Percentiles rank a stretch among this genome's conserved stretches.
Evolutionary conservation across 1,140 invertebrate genomes (phyloP).

Genomic region (Drosophila micromelanica): DNA sequence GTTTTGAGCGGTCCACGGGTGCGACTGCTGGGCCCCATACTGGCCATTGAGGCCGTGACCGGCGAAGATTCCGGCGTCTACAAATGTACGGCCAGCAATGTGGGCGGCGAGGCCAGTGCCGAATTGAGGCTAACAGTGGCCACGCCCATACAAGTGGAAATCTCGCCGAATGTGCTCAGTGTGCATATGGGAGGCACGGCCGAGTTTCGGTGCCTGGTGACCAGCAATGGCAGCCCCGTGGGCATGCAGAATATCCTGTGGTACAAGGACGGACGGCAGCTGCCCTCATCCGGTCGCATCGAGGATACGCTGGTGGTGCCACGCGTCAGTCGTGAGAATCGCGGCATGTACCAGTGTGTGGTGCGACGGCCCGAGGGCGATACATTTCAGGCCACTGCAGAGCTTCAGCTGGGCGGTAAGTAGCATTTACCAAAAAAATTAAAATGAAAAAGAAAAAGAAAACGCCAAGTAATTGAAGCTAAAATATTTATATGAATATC

Average conservation of each 20-base stretch:
- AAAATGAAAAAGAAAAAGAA: constrained; percentile 9
- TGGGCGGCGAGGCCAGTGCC: constrained; percentile 89
- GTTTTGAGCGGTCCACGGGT: constrained; percentile 88
- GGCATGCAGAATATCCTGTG: constrained; percentile 85
- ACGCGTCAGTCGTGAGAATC: constrained; percentile 90
- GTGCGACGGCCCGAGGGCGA: constrained; percentile 90
- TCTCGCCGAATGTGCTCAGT: constrained; percentile 88
- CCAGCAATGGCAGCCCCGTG: constrained; percentile 84
- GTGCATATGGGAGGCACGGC: constrained; percentile 91
- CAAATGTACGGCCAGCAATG: constrained; percentile 89
- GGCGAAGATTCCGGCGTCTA: constrained; percentile 89
- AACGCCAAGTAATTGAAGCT: constrained; percentile 45
- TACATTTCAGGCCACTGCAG: constrained; percentile 91
- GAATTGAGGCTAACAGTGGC: constrained; percentile 88
- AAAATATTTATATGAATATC: constrained; percentile 76
- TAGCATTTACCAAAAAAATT: constrained; percentile 26
- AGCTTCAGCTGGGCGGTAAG: constrained; percentile 92
- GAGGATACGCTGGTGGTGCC: constrained; percentile 88
- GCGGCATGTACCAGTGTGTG: constrained; percentile 95
- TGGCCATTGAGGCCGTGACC: constrained; percentile 90
- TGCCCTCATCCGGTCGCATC: constrained; percentile 87
- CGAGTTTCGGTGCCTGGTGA: constrained; percentile 90
- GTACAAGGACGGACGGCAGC: constrained; percentile 91
- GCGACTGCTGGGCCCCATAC: constrained; percentile 88
- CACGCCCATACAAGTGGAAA: constrained; percentile 89